Evolutionary conservation across 1,140 invertebrate genomes (phyloP), one percentile per base, ranked within the genome.

Genomic region (Trialeurodes vaporariorum): DNA sequence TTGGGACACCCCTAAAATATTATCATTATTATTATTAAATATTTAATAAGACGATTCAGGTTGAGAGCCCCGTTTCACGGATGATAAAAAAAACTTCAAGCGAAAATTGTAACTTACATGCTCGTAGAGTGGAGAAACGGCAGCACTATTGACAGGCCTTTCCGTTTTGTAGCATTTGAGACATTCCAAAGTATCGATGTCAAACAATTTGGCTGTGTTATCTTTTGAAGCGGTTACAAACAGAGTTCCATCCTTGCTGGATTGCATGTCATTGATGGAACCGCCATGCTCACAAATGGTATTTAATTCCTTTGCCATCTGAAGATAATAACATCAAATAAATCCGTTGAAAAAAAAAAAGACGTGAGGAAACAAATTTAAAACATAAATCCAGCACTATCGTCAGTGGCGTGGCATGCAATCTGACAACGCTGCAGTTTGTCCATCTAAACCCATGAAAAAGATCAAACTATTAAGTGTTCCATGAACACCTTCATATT

Each of bases 131-230:
- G 96, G 96, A 68, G 94, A 97, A 69, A 99, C 89, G 9, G 94
- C 89, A 12, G 96, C 96, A 24, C 95, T 98, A 77, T 98, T 99
- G 0, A 98, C 92, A 9, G 94, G 95, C 71, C 96, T 81, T 75
- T 98, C 95, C 21, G 96, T 98, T 79, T 95, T 96, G 78, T 96
- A 99, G 9, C 91, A 91, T 78, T 98, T 99, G 27, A 98, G 76
- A 24, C 87, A 83, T 76, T 93, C 84, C 24, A 98, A 79, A 12
- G 88, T 87, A 58, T 88, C 87, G 11, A 88, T 86, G 77, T 98
- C 94, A 80, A 98, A 98, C 1, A 98, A 79, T 78, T 96, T 97
- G 0, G 96, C 91, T 21, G 94, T 94, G 69, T 88, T 86, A 80
- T 98, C 96, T 79, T 96, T 93, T 0, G 93, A 96, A 2, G 96